Evolutionary conservation across 2,888 invertebrate species (phyloP).

Genomic region (Parnassius smintheus): DNA sequence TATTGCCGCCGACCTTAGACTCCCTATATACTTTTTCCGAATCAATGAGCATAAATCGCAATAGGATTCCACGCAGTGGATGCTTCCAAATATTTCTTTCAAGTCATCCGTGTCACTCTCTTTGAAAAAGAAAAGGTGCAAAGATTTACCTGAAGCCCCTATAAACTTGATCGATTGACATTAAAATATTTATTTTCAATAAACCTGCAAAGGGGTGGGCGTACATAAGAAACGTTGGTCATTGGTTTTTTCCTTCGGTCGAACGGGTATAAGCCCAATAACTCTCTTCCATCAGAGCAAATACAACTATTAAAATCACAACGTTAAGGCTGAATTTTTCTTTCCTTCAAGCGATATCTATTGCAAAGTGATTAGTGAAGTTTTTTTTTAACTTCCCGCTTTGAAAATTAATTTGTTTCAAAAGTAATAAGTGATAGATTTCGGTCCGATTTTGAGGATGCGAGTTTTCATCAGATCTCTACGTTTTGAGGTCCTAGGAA

Average conservation of each 20-base stretch:
- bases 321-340: constrained; percentile 31
- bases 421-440: too few species aligned
- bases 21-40: constrained; percentile 75
- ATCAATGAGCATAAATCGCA: constrained; percentile 79
- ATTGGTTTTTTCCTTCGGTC: constrained; percentile 48
- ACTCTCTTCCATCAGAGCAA: constrained; percentile 43
- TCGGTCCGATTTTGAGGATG: too few species aligned
- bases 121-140: constrained; percentile 57
- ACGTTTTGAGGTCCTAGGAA: too few species aligned
- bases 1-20: constrained; percentile 63
- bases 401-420: too few species aligned
- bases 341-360: constrained; percentile 27
- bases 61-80: constrained; percentile 73
- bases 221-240: constrained; percentile 38
- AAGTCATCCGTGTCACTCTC: constrained; percentile 52
- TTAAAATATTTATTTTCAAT: constrained; percentile 65
- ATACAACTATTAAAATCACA: constrained; percentile 41
- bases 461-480: too few species aligned
- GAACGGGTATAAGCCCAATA: constrained; percentile 47
- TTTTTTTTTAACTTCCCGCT: constrained; percentile 20
- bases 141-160: constrained; percentile 65
- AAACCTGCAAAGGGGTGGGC: constrained; percentile 47
- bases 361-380: constrained; percentile 28
- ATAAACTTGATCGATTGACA: constrained; percentile 54
- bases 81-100: constrained; percentile 66